A percentile compares a stretch with the other conserved stretches of the same genome.
These are phyloP conservation scores for Amiota minor DNA, from an alignment of 2,888 invertebrate species.

Conservation along the genomic window DNA sequence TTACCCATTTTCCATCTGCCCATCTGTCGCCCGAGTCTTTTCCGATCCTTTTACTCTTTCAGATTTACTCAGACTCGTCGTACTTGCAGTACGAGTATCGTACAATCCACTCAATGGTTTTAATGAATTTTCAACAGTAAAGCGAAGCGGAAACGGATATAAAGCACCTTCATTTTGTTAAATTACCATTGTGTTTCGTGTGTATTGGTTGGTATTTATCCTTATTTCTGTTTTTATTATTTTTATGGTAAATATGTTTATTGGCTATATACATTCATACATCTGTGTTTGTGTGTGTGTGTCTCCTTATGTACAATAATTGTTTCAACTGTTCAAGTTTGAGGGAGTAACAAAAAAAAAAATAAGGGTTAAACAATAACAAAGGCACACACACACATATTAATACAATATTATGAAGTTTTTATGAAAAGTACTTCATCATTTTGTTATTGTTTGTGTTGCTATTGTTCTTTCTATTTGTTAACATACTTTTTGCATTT, in stretches of 20 bases:
- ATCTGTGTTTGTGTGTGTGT: not conserved
- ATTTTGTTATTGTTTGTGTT: conserved; percentile 27
- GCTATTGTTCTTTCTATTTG: conserved; percentile 42
- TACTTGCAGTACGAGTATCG: too few species aligned
- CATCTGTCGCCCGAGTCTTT: too few species aligned
- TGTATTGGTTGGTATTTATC: conserved; percentile 15
- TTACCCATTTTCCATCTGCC: too few species aligned
- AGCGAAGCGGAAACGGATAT: conserved; percentile 65
- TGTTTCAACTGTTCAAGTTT: conserved; percentile 3
- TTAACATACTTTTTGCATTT: conserved; percentile 49
- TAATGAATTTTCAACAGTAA: conserved; percentile 65
- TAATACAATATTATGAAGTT: conserved; percentile 41
- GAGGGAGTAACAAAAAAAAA: not conserved
- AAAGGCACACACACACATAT: not conserved
- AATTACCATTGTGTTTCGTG: conserved; percentile 37
- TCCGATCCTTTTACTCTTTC: too few species aligned
- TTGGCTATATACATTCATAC: too few species aligned
- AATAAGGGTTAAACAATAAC: conserved; percentile 38
- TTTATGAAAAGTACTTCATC: conserved; percentile 38
- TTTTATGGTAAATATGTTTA: too few species aligned
- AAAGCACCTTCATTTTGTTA: conserved; percentile 51
- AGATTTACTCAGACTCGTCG: too few species aligned
- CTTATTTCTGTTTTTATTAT: too few species aligned
- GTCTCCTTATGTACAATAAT: not conserved
- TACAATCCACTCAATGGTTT: conserved; percentile 24